These are phyloP conservation scores for Enteromius thamalakanensis DNA, from an alignment of 2,797 vertebrate species.

Conservation along the genomic window DNA sequence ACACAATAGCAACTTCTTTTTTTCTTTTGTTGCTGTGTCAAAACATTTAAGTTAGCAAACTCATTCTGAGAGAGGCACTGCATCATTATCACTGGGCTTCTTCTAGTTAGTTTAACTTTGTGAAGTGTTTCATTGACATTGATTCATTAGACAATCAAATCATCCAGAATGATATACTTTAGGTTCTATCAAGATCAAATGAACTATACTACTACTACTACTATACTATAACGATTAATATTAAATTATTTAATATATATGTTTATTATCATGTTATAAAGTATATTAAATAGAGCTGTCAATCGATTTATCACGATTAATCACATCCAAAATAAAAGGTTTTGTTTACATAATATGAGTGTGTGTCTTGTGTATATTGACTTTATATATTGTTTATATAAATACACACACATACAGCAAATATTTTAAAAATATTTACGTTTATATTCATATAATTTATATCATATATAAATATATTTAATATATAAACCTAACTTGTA, in stretches of 20 bases:
- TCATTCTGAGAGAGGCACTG: background rate
- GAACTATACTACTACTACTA: background rate
- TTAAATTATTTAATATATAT: too few species aligned
- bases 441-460: background rate
- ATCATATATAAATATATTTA: background rate
- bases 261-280: too few species aligned
- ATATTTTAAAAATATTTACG: background rate
- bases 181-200: background rate
- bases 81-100: conserved; percentile 1
- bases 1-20: conserved; percentile 65
- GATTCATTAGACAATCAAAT: background rate
- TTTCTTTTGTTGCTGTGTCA: conserved; percentile 38
- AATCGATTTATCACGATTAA: background rate
- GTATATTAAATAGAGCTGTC: background rate
- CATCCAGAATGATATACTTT: background rate
- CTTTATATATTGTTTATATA: background rate
- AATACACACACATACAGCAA: background rate
- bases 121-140: background rate
- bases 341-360: background rate
- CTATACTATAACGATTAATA: background rate
- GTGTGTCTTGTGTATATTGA: background rate
- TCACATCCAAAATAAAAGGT: background rate
- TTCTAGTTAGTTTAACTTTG: background rate
- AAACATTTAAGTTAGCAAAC: conserved; percentile 40
- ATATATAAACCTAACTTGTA: background rate